A percentile compares a stretch with the other conserved stretches of the same genome.
Evolutionary conservation across 2,797 vertebrate genomes (phyloP).

Genomic region (Heterohyrax brucei): DNA sequence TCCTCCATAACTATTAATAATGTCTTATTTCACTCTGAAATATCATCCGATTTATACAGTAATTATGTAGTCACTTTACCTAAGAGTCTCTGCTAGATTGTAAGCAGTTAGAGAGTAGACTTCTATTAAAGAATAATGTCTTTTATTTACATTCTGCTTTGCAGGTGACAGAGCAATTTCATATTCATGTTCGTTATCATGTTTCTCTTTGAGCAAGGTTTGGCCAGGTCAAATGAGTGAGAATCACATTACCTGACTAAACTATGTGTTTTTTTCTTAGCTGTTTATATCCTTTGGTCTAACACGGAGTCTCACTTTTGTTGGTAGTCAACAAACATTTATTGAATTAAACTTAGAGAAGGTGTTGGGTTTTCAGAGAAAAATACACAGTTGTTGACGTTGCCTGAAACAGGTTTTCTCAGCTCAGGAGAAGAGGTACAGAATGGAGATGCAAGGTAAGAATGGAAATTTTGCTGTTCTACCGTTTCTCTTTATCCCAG

Average conservation of each 20-base stretch:
- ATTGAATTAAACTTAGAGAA: conserved; percentile 39
- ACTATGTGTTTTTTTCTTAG: background rate
- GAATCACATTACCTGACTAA: background rate
- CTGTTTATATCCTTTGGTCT: background rate
- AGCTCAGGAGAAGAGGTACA: background rate
- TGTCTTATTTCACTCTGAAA: background rate
- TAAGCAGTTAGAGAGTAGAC: background rate
- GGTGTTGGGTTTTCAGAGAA: background rate
- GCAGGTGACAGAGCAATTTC: background rate
- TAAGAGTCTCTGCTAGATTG: background rate
- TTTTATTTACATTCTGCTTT: conserved; percentile 11
- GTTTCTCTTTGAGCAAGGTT: background rate
- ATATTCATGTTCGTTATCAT: background rate
- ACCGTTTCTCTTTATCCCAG: background rate
- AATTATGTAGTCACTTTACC: background rate
- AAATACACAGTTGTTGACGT: background rate
- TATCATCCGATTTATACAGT: background rate
- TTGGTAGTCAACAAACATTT: background rate
- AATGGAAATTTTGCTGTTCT: background rate
- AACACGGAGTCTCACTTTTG: background rate
- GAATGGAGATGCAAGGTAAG: background rate
- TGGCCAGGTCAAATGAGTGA: background rate
- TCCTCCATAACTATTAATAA: background rate
- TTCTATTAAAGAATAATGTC: background rate
- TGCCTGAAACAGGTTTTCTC: background rate